phyloP scores from a whole-genome alignment of 2,113 vertebrate species.

The Pelodiscus sinensis region DNA sequence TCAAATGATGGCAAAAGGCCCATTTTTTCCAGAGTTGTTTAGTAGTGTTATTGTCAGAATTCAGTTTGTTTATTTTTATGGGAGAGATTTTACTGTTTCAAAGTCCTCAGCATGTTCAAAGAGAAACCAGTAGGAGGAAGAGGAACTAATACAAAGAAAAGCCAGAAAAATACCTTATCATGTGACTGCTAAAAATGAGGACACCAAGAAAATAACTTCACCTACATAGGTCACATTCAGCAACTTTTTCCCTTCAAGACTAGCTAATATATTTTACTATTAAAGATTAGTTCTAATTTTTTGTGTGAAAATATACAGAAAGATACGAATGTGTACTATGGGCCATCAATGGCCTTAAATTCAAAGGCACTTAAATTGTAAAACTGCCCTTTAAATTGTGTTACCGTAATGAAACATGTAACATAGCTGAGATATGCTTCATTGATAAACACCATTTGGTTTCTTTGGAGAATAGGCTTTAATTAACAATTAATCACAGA shows the following conservation, averaged over 20 bases:
- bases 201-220: constrained; percentile 20
- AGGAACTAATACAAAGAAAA: not conserved
- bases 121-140: not conserved
- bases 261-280: not conserved
- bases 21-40: not conserved
- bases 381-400: constrained; percentile 16
- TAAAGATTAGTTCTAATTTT: not conserved
- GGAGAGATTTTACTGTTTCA: not conserved
- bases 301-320: constrained; percentile 2
- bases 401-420: not conserved
- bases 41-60: not conserved
- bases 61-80: constrained; percentile 2
- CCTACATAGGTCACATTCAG: not conserved
- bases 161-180: not conserved
- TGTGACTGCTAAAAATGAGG: not conserved
- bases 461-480: not conserved
- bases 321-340: not conserved
- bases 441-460: not conserved
- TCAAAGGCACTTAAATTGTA: not conserved
- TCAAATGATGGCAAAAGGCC: not conserved
- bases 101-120: not conserved
- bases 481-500: not conserved
- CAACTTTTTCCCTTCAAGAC: constrained; percentile 22
- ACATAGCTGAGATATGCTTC: not conserved
- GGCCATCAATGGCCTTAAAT: not conserved